phyloP scores from a whole-genome alignment of 2,888 invertebrate genomes.

The Unio delphinus region DNA sequence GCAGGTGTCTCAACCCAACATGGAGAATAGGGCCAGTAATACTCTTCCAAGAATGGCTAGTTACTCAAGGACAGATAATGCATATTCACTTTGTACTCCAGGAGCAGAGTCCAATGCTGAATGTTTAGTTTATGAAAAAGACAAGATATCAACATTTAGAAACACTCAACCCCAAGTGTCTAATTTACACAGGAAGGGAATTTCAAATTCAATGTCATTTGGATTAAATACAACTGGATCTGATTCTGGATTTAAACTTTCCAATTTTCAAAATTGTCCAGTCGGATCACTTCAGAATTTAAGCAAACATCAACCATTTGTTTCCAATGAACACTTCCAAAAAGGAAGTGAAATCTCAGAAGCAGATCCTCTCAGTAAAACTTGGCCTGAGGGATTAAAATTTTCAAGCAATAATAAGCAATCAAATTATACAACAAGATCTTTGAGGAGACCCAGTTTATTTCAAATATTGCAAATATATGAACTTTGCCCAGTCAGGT shows the following conservation, averaged over 20 bases:
- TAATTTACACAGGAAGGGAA: constrained; percentile 18
- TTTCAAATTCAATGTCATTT: constrained; percentile 35
- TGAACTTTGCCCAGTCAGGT: constrained; percentile 42
- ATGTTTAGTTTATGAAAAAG: no score
- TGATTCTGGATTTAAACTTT: constrained; percentile 11
- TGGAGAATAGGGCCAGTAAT: no score
- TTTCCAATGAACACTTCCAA: no score
- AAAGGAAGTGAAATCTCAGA: constrained; percentile 15
- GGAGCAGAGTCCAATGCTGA: no score
- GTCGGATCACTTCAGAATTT: constrained; percentile 34
- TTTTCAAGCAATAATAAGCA: background rate
- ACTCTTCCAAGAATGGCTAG: no score
- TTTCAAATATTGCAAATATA: constrained; percentile 56
- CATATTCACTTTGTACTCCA: no score
- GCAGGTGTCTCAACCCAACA: no score
- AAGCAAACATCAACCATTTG: background rate
- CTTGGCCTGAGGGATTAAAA: constrained; percentile 5
- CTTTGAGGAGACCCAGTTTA: constrained; percentile 38
- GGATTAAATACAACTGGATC: constrained; percentile 27
- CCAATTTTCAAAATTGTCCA: constrained; percentile 30
- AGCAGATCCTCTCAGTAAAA: constrained; percentile 34
- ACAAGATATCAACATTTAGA: no score
- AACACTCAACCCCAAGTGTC: background rate
- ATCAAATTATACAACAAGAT: background rate
- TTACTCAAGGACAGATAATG: no score